Conservation (phyloP, 2,113 vertebrate species). For the Pogona vitticeps region DNA sequence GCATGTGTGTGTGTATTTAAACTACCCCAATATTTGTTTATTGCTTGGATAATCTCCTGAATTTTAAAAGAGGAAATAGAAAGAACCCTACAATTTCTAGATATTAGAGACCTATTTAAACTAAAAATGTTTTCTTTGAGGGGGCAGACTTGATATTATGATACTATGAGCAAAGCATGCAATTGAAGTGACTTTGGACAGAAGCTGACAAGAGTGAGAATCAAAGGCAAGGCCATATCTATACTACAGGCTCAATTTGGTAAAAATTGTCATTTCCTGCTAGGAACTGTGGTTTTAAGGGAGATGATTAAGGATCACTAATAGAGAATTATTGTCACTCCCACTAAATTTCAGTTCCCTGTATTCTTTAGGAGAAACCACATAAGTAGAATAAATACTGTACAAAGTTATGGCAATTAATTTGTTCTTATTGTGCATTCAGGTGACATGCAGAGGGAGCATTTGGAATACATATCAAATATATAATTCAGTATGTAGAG, state of each 20-base stretch:
- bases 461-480: background rate
- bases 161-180: slow-evolving; percentile 57
- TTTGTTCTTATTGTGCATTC: background rate
- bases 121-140: background rate
- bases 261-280: background rate
- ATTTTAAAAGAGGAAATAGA: slow-evolving; percentile 5
- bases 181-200: slow-evolving; percentile 40
- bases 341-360: background rate
- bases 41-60: background rate
- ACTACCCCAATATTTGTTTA: background rate
- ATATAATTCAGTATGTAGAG: background rate
- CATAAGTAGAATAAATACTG: background rate
- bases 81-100: background rate
- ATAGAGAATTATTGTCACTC: background rate
- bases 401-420: background rate
- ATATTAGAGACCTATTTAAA: slow-evolving; percentile 20
- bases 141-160: slow-evolving; percentile 15
- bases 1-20: background rate
- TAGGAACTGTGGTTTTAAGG: background rate
- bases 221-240: slow-evolving; percentile 44
- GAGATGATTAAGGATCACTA: background rate
- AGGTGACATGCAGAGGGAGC: background rate
- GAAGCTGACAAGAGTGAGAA: slow-evolving; percentile 49
- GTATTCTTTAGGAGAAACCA: background rate
- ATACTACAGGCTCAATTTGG: background rate